Conservation (phyloP, 2,797 vertebrate genomes). For the Cheirogaleus major region DNA sequence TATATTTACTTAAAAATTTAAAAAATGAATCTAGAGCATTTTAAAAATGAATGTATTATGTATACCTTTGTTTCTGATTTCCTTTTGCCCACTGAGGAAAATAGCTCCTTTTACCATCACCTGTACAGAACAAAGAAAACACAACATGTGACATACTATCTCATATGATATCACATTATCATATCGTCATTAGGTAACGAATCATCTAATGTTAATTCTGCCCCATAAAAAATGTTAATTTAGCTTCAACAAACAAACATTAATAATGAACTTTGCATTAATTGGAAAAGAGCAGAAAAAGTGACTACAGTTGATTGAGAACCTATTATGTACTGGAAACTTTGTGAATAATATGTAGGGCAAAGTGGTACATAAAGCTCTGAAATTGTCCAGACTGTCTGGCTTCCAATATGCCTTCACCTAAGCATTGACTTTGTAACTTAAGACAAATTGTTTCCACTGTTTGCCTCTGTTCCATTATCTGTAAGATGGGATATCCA, state of each 20-base stretch:
- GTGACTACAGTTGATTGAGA: background rate
- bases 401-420: background rate
- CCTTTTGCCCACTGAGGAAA: conserved; percentile 44
- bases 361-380: background rate
- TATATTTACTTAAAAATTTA: background rate
- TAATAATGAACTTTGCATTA: background rate
- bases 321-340: background rate
- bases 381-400: background rate
- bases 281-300: background rate
- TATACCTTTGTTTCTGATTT: conserved; percentile 50
- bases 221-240: background rate
- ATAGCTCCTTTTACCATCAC: conserved; percentile 64
- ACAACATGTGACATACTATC: background rate
- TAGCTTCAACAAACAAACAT: background rate
- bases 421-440: background rate
- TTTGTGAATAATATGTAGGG: background rate
- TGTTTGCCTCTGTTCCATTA: background rate
- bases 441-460: background rate
- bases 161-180: background rate
- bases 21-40: background rate
- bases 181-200: background rate
- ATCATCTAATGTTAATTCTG: background rate
- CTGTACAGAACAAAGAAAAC: conserved; percentile 51
- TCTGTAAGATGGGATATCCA: background rate
- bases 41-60: background rate